Evolutionary conservation across 2,888 invertebrate species (phyloP).

Genomic region (Drosophila setosimentum): DNA sequence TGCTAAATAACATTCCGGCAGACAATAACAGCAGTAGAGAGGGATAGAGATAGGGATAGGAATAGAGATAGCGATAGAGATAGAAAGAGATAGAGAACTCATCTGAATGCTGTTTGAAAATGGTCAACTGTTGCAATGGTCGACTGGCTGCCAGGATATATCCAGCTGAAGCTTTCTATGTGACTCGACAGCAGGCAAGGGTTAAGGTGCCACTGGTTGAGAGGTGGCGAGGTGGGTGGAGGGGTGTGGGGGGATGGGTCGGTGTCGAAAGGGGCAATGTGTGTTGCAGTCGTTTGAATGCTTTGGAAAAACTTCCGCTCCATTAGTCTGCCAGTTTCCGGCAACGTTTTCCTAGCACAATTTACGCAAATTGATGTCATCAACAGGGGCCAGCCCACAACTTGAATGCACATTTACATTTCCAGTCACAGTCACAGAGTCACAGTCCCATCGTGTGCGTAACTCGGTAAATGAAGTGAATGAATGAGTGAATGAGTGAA

Average conservation of each 20-base stretch:
- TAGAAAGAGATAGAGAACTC: constrained; percentile 37
- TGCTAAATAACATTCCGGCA: constrained; percentile 69
- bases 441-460: constrained; percentile 56
- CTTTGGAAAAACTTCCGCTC: constrained; percentile 82
- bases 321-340: constrained; percentile 82
- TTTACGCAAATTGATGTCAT: constrained; percentile 83
- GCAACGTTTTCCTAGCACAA: constrained; percentile 82
- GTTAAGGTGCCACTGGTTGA: constrained; percentile 7
- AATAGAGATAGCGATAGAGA: not conserved
- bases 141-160: constrained; percentile 18
- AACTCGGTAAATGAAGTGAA: constrained; percentile 74
- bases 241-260: too few species aligned
- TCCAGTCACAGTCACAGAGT: constrained; percentile 5
- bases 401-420: constrained; percentile 27
- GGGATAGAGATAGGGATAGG: too few species aligned
- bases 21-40: constrained; percentile 27
- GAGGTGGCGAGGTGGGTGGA: not conserved
- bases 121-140: constrained; percentile 48
- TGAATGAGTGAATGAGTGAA: constrained; percentile 36
- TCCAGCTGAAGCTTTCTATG: constrained; percentile 14
- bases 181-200: constrained; percentile 2
- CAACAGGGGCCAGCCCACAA: constrained; percentile 63
- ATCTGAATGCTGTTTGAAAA: constrained; percentile 75
- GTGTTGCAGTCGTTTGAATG: constrained; percentile 71
- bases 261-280: not conserved